phyloP scores from a whole-genome alignment of 2,113 vertebrate genomes.

The Acrocephalus kingi region DNA sequence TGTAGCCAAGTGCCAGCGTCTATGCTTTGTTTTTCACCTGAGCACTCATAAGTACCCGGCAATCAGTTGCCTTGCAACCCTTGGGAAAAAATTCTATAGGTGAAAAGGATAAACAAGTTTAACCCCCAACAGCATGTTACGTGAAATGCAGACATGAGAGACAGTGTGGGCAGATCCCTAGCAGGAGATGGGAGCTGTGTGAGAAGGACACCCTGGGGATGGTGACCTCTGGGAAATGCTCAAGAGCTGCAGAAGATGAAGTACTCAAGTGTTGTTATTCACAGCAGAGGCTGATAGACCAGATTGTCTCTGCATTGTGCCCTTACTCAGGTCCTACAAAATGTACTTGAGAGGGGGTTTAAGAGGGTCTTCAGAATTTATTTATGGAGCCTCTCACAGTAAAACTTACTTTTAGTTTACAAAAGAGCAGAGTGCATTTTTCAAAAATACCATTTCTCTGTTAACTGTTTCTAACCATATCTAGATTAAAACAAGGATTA shows the following conservation, averaged over 20 bases:
- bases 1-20: too few relatives aligned
- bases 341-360: neutral
- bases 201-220: neutral
- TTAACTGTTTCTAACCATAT: neutral
- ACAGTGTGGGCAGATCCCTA: neutral
- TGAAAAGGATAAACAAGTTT: too few relatives aligned
- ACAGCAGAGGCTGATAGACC: neutral
- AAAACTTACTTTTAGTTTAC: neutral
- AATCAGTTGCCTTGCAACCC: too few relatives aligned
- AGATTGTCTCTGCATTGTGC: neutral
- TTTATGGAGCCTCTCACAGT: neutral
- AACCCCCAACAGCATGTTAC: too few relatives aligned
- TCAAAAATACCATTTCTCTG: neutral
- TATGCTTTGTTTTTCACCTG: too few relatives aligned
- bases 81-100: too few relatives aligned
- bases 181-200: neutral
- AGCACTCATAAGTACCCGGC: too few relatives aligned
- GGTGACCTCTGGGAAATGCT: neutral
- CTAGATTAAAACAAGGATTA: neutral
- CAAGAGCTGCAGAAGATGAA: neutral
- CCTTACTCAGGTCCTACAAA: neutral
- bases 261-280: neutral
- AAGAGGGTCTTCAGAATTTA: neutral
- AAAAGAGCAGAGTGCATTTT: neutral
- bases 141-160: neutral